Conservation (phyloP, 2,797 vertebrate species). For the Carduelis carduelis region DNA sequence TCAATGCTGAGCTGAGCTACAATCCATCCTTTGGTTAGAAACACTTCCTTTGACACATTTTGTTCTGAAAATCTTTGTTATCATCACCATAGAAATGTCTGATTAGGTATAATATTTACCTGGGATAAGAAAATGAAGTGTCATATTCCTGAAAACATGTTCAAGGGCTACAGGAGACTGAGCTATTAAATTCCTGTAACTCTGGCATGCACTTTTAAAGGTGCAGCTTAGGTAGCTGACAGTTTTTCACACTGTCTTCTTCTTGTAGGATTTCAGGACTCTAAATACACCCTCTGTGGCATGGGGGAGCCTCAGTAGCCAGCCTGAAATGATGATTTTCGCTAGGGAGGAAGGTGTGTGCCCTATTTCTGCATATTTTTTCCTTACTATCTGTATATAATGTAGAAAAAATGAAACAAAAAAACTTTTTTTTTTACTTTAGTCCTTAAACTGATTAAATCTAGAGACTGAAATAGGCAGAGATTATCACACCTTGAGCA, state of each 20-base stretch:
- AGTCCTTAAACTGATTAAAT: not conserved
- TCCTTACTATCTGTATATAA: not conserved
- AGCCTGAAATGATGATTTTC: not conserved
- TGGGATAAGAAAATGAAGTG: not conserved
- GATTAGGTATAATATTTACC: not conserved
- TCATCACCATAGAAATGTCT: not conserved
- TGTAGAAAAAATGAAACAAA: not conserved
- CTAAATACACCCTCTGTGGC: not conserved
- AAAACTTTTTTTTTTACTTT: not conserved
- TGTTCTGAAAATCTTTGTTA: not conserved
- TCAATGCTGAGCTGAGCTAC: not conserved
- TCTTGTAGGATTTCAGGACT: not conserved
- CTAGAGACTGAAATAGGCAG: not conserved
- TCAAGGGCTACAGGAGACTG: accelerated
- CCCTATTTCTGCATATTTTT: not conserved
- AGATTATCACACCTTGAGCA: not conserved
- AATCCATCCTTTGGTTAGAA: not conserved
- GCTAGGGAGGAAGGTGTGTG: not conserved
- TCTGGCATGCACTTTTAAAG: not conserved
- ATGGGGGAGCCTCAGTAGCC: not conserved
- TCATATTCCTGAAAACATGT: not conserved
- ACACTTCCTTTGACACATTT: not conserved
- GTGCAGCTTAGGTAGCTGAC: not conserved
- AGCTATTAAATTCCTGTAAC: not conserved
- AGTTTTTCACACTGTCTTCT: not conserved